Evolutionary conservation across 2,113 vertebrate species (phyloP), one percentile per base, ranked within the genome.

Genomic region (Psilopsiagon aurifrons): DNA sequence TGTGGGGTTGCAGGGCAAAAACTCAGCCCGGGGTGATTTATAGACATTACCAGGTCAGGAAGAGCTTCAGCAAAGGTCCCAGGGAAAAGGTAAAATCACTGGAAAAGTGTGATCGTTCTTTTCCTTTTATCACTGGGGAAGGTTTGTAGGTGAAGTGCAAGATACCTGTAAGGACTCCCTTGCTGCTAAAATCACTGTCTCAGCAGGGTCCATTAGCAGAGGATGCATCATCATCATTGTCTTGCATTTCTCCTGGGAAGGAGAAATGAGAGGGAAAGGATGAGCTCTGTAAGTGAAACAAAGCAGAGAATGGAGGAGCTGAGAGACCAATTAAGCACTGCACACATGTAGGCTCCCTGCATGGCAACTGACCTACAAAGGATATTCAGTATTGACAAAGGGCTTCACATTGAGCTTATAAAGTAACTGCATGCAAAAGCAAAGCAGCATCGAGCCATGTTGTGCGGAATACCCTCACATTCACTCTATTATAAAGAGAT

Each of bases 281-380:
- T 95, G 80, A 83, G 52, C 41, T 94, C 86, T 90, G 75, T 59
- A 89, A 90, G 75, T 57, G 86, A 96, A 92, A 79, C 43, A 28
- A 90, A 95, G 86, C 31, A 43, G 47, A 60, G 74, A 90, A 16
- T 3, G 16, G 35, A 80, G 71, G 88, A 97, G 83, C 93, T 88
- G 64, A 74, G 87, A 96, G 92, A 84, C 79, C 92, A 94, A 78
- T 92, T 92, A 94, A 94, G 62, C 54, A 17, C 55, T 24, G 43
- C 52, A 75, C 69, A 44, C 46, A 52, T 46, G 55, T 15, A 52
- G 76, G 71, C 55, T 93, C 85, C 88, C 85, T 67, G 68, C 51
- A 7, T 19, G 55, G 94, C 90, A 93, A 77, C 76, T 95, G 93
- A 93, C 83, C 88, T 94, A 88, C 88, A 94, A 90, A 96, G 75